Evolutionary conservation across 2,888 invertebrate species (phyloP).

Genomic region (Oasisia sp.): DNA sequence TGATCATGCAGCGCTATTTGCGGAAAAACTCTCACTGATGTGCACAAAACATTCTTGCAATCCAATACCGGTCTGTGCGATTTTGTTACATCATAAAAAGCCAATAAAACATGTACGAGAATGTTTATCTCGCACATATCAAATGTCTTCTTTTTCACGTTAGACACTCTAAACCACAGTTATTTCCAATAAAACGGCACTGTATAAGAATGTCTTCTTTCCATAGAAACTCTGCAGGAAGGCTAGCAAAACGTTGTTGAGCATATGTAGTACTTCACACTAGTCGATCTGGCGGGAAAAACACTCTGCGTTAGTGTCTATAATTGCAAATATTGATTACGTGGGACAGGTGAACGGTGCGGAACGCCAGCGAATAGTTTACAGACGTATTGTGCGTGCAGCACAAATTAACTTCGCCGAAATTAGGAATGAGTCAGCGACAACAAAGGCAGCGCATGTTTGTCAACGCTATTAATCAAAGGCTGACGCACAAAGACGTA

Average conservation of each 20-base stretch:
- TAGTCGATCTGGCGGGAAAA: background rate
- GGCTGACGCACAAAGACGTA: constrained; percentile 5
- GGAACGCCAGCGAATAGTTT: background rate
- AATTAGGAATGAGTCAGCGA: background rate
- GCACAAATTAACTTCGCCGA: constrained; percentile 11
- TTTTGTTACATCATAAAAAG: background rate
- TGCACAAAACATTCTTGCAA: background rate
- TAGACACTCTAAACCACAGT: background rate
- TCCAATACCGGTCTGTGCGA: background rate
- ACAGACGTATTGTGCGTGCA: constrained; percentile 11
- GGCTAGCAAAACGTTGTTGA: background rate
- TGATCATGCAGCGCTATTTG: background rate
- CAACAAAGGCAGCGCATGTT: constrained; percentile 6
- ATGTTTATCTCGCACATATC: background rate
- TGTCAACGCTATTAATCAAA: background rate
- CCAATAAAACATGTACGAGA: background rate
- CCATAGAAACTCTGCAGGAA: background rate
- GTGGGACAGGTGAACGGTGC: background rate
- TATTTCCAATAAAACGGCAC: background rate
- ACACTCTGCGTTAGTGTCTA: background rate
- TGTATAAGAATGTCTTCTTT: background rate
- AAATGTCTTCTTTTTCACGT: background rate
- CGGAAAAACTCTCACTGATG: background rate
- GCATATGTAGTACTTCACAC: background rate
- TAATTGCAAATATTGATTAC: constrained; percentile 5